Evolutionary conservation across 2,797 vertebrate species (phyloP).

Genomic region (Sarcoramphus papa): DNA sequence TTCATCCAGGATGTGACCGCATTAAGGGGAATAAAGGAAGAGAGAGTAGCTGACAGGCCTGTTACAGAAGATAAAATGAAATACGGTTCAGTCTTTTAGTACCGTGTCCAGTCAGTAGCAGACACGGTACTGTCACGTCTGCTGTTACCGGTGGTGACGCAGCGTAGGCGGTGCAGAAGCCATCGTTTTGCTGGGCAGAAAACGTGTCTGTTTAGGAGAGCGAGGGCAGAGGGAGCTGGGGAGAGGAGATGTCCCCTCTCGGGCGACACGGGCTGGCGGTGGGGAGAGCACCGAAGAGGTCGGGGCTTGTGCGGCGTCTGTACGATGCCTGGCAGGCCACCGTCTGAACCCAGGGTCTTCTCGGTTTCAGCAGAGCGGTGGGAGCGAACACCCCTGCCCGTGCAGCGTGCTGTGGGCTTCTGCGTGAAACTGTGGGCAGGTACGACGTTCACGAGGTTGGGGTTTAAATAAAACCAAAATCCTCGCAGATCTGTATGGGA

Average conservation of each 20-base stretch:
- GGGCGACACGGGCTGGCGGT: fast-evolving
- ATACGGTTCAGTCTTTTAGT: background rate
- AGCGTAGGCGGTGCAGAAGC: background rate
- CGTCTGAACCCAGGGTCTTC: background rate
- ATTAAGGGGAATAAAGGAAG: conserved; percentile 5
- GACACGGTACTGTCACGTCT: fast-evolving
- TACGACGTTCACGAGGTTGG: fast-evolving
- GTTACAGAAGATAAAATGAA: background rate
- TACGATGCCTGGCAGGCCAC: background rate
- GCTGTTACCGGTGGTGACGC: background rate
- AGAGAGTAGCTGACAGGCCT: background rate
- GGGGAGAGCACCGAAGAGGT: background rate
- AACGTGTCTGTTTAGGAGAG: fast-evolving
- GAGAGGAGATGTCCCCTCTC: no score
- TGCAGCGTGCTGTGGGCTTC: background rate
- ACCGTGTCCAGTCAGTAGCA: background rate
- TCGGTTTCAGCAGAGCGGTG: background rate
- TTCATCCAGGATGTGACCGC: conserved; percentile 14
- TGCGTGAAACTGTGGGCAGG: fast-evolving
- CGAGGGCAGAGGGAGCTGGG: background rate
- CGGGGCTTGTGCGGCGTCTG: background rate
- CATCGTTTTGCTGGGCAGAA: background rate
- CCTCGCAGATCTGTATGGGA: background rate
- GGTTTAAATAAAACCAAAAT: background rate
- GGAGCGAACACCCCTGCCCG: background rate